phyloP scores from a whole-genome alignment of 2,888 invertebrate genomes.

The Capitulum mitella region DNA sequence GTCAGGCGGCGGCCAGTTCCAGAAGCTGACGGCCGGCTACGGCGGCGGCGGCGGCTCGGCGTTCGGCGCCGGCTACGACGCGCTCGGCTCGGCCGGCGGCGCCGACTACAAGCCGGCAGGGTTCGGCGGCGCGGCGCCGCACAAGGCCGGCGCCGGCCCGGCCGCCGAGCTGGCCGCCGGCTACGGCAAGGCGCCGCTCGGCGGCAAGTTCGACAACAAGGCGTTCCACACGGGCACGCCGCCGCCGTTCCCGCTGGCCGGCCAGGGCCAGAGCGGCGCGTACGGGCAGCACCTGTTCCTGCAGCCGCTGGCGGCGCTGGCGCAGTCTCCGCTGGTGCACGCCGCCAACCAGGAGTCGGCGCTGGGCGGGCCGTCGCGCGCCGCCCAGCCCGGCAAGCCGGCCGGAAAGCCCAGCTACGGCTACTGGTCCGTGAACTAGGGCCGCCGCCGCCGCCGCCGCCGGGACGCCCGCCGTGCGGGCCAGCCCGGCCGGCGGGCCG shows the following conservation, averaged over 20 bases:
- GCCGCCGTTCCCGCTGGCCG: constrained; percentile 12
- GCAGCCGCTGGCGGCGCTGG: background rate
- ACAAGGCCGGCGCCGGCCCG: constrained; percentile 11
- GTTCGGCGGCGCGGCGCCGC: background rate
- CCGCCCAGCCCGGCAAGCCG: background rate
- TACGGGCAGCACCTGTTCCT: constrained; percentile 11
- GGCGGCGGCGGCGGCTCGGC: background rate
- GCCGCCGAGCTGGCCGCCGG: background rate
- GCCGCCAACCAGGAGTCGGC: background rate
- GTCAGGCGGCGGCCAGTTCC: background rate
- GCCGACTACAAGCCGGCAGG: constrained; percentile 3
- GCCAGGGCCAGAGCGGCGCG: background rate
- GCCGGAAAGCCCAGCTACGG: constrained; percentile 9
- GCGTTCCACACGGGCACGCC: constrained; percentile 17
- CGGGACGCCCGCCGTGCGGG: background rate
- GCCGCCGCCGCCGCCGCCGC: background rate
- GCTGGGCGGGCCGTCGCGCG: constrained; percentile 3
- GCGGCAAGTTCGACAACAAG: constrained; percentile 2
- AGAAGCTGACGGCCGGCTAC: constrained; percentile 6
- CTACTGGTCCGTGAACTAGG: background rate
- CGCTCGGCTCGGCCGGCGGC: background rate
- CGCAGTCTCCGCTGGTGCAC: background rate
- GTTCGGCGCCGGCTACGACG: constrained; percentile 6
- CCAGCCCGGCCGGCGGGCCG: background rate
- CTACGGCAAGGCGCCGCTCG: background rate